phyloP scores from a whole-genome alignment of 2,888 invertebrate genomes.

The Chaitophorus viminalis region DNA sequence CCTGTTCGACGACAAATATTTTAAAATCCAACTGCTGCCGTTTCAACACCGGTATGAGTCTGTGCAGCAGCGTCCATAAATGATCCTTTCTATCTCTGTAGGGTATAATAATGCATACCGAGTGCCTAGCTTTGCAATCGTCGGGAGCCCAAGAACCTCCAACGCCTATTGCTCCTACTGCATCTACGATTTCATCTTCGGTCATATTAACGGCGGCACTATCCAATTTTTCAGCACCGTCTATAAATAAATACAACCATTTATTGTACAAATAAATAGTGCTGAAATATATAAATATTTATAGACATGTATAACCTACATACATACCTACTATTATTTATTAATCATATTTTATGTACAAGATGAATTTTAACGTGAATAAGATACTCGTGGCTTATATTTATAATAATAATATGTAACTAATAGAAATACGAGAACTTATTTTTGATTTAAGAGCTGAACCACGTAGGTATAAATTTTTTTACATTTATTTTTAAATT shows the following conservation, averaged over 20 bases:
- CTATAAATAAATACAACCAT: not conserved
- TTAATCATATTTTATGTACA: too few relatives aligned
- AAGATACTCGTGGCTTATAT: too few relatives aligned
- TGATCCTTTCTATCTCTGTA: slow-evolving; percentile 70
- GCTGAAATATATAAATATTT: too few relatives aligned
- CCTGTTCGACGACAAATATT: slow-evolving; percentile 71
- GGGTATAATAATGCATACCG: slow-evolving; percentile 73
- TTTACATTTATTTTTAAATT: too few relatives aligned
- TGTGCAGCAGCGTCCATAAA: slow-evolving; percentile 68
- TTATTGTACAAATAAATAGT: not conserved
- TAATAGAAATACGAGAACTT: too few relatives aligned
- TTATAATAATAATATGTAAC: too few relatives aligned
- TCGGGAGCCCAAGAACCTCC: slow-evolving; percentile 71
- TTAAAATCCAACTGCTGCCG: slow-evolving; percentile 69
- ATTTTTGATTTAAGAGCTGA: too few relatives aligned
- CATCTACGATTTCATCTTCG: slow-evolving; percentile 62
- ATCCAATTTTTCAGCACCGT: slow-evolving; percentile 48
- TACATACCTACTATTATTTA: too few relatives aligned
- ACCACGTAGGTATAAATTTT: too few relatives aligned
- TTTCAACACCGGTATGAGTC: slow-evolving; percentile 70
- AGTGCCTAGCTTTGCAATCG: slow-evolving; percentile 68
- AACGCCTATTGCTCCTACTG: slow-evolving; percentile 63
- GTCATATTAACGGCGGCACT: slow-evolving; percentile 56
- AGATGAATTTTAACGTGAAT: too few relatives aligned
- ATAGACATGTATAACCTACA: too few relatives aligned